Evolutionary conservation across 2,888 invertebrate species (phyloP).

Genomic region (Synergus gifuensis): DNA sequence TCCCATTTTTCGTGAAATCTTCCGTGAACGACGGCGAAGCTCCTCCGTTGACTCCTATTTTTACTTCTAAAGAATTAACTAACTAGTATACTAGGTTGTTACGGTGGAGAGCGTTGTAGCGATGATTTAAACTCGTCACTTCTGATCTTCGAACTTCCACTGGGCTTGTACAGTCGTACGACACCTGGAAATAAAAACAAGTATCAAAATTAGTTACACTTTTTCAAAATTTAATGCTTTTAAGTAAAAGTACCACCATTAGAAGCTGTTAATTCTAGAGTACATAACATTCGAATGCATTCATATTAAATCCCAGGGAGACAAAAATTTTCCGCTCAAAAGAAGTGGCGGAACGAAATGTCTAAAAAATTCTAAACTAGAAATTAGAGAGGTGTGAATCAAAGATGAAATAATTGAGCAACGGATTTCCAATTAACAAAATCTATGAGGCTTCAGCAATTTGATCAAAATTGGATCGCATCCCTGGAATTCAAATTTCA

Average conservation of each 20-base stretch:
- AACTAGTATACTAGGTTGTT: slow-evolving; percentile 80
- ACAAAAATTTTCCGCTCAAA: too few relatives aligned
- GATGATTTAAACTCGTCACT: slow-evolving; percentile 74
- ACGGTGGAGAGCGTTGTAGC: slow-evolving; percentile 74
- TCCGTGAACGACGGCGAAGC: slow-evolving; percentile 65
- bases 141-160: slow-evolving; percentile 73
- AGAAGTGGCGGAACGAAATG: too few relatives aligned
- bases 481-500: background rate
- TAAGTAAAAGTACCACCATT: too few relatives aligned
- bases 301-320: too few relatives aligned
- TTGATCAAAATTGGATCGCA: slow-evolving; percentile 8
- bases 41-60: slow-evolving; percentile 73
- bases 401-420: background rate
- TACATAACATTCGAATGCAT: too few relatives aligned
- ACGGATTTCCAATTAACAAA: slow-evolving; percentile 16
- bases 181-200: slow-evolving; percentile 62
- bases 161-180: slow-evolving; percentile 72
- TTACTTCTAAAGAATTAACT: slow-evolving; percentile 84
- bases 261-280: too few relatives aligned
- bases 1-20: slow-evolving; percentile 58
- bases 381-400: background rate
- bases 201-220: background rate
- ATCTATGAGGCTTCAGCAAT: slow-evolving; percentile 7
- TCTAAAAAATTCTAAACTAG: too few relatives aligned
- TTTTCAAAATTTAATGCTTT: too few relatives aligned